Base-by-base conservation (phyloP, 2,888 invertebrate species). In the Caenorhabditis macrosperma region DNA sequence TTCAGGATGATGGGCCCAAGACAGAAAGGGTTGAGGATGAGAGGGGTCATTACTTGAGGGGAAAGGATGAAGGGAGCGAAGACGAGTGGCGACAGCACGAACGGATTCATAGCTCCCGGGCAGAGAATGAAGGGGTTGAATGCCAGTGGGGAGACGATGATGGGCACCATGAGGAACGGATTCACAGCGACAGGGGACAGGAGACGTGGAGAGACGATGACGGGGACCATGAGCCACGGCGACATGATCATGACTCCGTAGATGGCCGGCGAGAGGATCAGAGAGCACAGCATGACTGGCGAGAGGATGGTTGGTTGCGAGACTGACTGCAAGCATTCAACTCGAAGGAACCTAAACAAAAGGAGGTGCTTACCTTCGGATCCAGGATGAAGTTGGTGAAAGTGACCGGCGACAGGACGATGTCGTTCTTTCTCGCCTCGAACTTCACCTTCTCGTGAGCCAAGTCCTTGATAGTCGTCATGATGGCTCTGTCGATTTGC, bases 221-320 rank as follows among this genome's bases (percentile, higher is more conserved):
- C 81, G 4, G 85, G 84, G 6, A 87, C 84, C 55, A 87, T 81
- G 0, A 82, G 28, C 84, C 86, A 85, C 12, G 87, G 86, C 10
- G 85, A 85, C 38, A 85, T 64, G 33, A 85, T 57, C 46, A 68
- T 50, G 12, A 77, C 74, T 41, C 77, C 72, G 28, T 76, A 78
- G 57, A 83, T 69, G 15, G 81, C 71, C 0, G 83, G 82, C 0
- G 84, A 81, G 30, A 55, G 61, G 46, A 82, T 75, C 26, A 84
- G 71, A 9, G 79, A 74, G n/a, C 46, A 55, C 17, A 78, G 48
- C 55, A 81, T 59, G n/a, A 75, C 63, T 1, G 81, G 81, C 1
- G 81, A 81, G 3, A 81, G 68, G 55, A 81, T 77, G 0, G 64
- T 55, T 15, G 81, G 72, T 68, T 77, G 77, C 12, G 81, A 81